Base-by-base conservation (phyloP, 1,140 invertebrate genomes). In the Lepidurus couesii region DNA sequence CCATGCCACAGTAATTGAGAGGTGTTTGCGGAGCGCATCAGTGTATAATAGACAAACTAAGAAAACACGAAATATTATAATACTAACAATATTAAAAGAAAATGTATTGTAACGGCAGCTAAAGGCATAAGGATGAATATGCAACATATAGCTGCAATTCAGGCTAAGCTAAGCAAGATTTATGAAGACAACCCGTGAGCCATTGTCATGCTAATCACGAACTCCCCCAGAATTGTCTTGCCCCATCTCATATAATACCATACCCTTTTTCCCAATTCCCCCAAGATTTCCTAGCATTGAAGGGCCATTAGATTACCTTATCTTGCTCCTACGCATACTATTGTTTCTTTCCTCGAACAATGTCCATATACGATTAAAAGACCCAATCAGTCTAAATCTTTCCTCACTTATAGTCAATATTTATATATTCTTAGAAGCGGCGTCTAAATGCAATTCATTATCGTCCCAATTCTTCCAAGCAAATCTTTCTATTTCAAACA, bases 141-240 rank as follows among this genome's bases (percentile, higher is more conserved):
- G 53, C 53, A 65, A 65, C 53, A 65, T 16, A 16, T 21, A 65
- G 53, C 53, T n/a, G 21, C 8, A n/a, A 21, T 65, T 21, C 53
- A 65, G 9, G 21, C 53, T 65, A 65, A 65, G 53, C 53, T 16
- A 9, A 21, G 53, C 9, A 65, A 65, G 53, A 65, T 65, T 65
- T 65, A 65, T 65, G 53, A 21, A 65, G 53, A 65, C 53, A 65
- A 21, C 53, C 53, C 53, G 13, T n/a, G 53, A 65, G 53, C 53
- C 13, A 65, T 65, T 65, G 53, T 65, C 53, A 65, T 65, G 53
- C 53, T 65, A 65, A 65, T 65, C 53, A 65, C 53, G 16, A 13
- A 13, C 53, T 21, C 21, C 53, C 47, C 53, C 53, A 65, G 53
- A 65, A 65, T 65, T 65, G 53, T 65, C 53, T 65, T 65, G 53